Evolutionary conservation across 2,888 invertebrate species (phyloP), one percentile per base, ranked within the genome.

Genomic region (Lypha dubia): DNA sequence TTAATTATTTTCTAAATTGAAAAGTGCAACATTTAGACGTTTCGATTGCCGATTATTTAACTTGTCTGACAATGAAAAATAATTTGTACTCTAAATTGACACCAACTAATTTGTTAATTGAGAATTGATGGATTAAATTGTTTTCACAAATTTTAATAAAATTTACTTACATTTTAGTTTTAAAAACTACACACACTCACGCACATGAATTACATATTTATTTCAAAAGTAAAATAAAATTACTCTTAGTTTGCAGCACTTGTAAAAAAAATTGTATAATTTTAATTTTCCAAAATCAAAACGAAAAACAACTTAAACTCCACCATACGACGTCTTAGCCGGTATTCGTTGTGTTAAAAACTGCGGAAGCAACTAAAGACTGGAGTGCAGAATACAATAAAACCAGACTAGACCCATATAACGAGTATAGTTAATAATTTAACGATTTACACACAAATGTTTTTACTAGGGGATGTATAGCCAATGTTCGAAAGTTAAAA

Each of bases 281-380:
- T 75, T 75, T 8, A 53, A 28, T 56, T 82, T 49, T 35, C n/a
- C 13, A 74, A 67, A 46, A 46, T 11, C 13, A 74, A 67, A 46
- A 46, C n/a, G 7, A 46, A 17, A 49, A 49, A 49, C 56, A 63
- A 28, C 24, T 13, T n/a, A 41, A 70, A 58, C 28, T n/a, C 1
- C 46, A 44, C 71, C 17, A 3, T 46, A 68, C 51, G 44, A 70
- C 56, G 85, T 86, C 83, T 84, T 71, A 82, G 82, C 86, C 86
- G 86, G 83, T 86, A 81, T 82, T 81, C 84, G 86, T 85, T 76
- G 77, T 68, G 71, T 79, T 83, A 46, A 87, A 87, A 86, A 88
- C 87, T 87, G 86, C 87, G 88, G 87, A 88, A 87, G 85, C 83
- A 86, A 76, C 46, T 74, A 22, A 68, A 75, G 17, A 68, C 17